phyloP scores from a whole-genome alignment of 2,888 invertebrate species.

The Drosophila fungiperda region DNA sequence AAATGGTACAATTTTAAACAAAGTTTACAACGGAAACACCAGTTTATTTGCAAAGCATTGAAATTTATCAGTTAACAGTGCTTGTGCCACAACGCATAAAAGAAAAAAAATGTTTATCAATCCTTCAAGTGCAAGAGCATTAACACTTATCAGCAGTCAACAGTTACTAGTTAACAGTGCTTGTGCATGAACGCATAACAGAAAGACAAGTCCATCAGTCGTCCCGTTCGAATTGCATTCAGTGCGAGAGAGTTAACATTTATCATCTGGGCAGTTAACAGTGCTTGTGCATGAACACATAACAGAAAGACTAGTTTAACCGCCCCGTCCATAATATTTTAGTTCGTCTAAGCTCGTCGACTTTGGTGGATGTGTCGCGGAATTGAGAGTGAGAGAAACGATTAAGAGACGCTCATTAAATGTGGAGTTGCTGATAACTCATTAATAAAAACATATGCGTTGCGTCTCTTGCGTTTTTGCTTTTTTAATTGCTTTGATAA shows the following conservation, averaged over 20 bases:
- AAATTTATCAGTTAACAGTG: too few relatives aligned
- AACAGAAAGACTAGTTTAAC: slow-evolving; percentile 23
- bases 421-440: slow-evolving; percentile 40
- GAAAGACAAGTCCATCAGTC: too few relatives aligned
- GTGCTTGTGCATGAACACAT: slow-evolving; percentile 2
- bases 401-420: background rate
- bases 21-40: background rate
- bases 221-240: slow-evolving; percentile 1
- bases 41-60: background rate
- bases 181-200: too few relatives aligned
- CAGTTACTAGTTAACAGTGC: too few relatives aligned
- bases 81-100: too few relatives aligned
- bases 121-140: too few relatives aligned
- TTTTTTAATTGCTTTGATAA: slow-evolving; percentile 47
- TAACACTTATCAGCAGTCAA: too few relatives aligned
- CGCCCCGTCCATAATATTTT: slow-evolving; percentile 19
- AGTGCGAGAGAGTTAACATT: slow-evolving; percentile 5
- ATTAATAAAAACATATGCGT: slow-evolving; percentile 41
- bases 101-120: too few relatives aligned
- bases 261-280: slow-evolving; percentile 22
- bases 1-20: background rate
- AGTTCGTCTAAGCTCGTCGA: slow-evolving; percentile 40
- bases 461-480: slow-evolving; percentile 43
- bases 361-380: slow-evolving; percentile 24
- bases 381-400: slow-evolving; percentile 10